phyloP scores from a whole-genome alignment of 2,113 vertebrate genomes.

The Lophius piscatorius region DNA sequence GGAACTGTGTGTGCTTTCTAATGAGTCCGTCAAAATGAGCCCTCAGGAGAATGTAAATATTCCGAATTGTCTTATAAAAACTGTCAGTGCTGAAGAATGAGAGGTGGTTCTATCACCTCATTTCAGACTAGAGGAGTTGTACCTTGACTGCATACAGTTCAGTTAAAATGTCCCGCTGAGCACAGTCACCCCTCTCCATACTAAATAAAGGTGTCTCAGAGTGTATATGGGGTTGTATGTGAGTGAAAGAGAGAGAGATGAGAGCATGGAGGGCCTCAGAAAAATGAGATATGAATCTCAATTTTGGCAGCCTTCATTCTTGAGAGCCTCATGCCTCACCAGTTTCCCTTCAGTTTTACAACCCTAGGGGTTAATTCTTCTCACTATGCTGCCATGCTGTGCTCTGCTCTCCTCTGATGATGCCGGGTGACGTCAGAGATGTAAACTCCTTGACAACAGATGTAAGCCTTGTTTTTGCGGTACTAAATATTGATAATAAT shows the following conservation, averaged over 20 bases:
- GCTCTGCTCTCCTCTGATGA: constrained; percentile 45
- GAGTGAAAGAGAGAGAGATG: constrained; percentile 9
- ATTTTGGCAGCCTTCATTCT: constrained; percentile 45
- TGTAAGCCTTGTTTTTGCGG: constrained; percentile 48
- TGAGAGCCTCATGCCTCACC: constrained; percentile 50
- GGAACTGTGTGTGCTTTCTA: constrained; percentile 38
- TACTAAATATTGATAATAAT: constrained; percentile 19
- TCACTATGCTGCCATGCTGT: constrained; percentile 31
- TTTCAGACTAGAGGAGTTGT: constrained; percentile 63
- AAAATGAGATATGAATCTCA: constrained; percentile 58
- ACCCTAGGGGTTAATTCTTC: constrained; percentile 65
- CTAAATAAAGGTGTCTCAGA: constrained; percentile 38
- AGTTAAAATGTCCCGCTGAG: constrained; percentile 67
- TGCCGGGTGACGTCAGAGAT: constrained; percentile 40
- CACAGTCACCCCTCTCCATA: constrained; percentile 51
- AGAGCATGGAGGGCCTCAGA: constrained; percentile 22
- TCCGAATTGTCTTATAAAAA: constrained; percentile 37
- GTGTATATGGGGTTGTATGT: constrained; percentile 20
- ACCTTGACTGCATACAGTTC: constrained; percentile 65
- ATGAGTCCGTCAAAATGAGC: constrained; percentile 62
- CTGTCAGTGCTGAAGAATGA: constrained; percentile 58
- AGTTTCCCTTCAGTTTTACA: constrained; percentile 57
- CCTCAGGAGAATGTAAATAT: constrained; percentile 42
- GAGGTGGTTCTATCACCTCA: constrained; percentile 60
- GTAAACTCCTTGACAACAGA: constrained; percentile 39